Conservation (phyloP, 2,797 vertebrate genomes). For the Gephyroberyx darwinii region DNA sequence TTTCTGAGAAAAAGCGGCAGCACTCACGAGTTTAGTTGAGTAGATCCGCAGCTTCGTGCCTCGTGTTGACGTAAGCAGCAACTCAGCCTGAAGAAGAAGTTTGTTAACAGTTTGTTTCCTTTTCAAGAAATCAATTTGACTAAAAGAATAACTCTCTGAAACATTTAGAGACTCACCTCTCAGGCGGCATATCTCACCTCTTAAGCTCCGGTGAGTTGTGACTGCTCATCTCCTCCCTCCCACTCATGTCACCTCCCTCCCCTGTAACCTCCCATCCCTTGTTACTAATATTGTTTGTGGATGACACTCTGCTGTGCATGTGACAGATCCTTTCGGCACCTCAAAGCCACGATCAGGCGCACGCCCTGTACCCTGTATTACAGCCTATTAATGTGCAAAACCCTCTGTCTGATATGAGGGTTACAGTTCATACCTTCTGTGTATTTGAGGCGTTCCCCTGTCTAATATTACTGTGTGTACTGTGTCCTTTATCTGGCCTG, state of each 20-base stretch:
- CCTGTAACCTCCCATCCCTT: slow-evolving; percentile 63
- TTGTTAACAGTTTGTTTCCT: neutral
- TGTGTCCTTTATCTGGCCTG: neutral
- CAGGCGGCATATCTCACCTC: slow-evolving; percentile 22
- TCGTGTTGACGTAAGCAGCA: slow-evolving; percentile 23
- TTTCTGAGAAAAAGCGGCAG: slow-evolving; percentile 4
- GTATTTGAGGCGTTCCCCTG: slow-evolving; percentile 24
- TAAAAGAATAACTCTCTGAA: neutral
- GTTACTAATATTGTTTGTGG: slow-evolving; percentile 38
- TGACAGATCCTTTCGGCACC: slow-evolving; percentile 37
- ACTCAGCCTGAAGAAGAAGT: neutral
- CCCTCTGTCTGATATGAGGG: neutral
- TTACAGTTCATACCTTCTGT: neutral
- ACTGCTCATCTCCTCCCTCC: slow-evolving; percentile 45
- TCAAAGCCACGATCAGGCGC: neutral
- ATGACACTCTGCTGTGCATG: slow-evolving; percentile 57
- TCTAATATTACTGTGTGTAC: slow-evolving; percentile 18
- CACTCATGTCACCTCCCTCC: slow-evolving; percentile 35
- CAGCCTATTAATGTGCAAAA: no score
- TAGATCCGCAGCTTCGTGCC: slow-evolving; percentile 30
- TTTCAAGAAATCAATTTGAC: neutral
- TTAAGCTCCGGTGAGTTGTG: slow-evolving; percentile 11
- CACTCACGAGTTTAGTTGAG: slow-evolving; percentile 32
- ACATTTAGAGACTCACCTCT: slow-evolving; percentile 53
- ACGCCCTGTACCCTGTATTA: neutral